These are phyloP conservation scores for Yponomeuta plumbellus DNA, from an alignment of 2,888 invertebrate genomes.

Conservation along the genomic window DNA sequence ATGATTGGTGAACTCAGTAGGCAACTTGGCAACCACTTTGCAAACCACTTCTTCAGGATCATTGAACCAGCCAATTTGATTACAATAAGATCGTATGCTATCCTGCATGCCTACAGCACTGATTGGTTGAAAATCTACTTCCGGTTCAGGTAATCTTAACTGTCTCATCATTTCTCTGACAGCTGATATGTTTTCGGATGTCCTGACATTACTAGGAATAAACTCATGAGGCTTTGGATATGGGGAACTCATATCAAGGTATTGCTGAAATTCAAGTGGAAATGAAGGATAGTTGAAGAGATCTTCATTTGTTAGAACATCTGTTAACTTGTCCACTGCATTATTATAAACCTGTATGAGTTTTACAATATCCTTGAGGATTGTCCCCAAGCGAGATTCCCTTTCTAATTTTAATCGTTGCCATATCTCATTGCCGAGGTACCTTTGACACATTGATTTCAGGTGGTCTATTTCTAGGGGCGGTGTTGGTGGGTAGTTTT, in stretches of 20 bases:
- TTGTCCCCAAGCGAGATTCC: conserved; percentile 51
- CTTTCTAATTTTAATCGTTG: conserved; percentile 61
- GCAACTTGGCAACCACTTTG: conserved; percentile 63
- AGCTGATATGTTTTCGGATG: conserved; percentile 59
- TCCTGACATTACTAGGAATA: conserved; percentile 79
- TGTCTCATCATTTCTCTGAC: conserved; percentile 72
- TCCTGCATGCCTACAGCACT: conserved; percentile 60
- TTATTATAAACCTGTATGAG: conserved; percentile 81
- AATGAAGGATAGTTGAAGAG: conserved; percentile 78
- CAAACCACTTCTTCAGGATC: conserved; percentile 65
- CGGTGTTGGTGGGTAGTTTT: conserved; percentile 63
- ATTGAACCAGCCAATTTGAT: conserved; percentile 66
- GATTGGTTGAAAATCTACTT: conserved; percentile 57
- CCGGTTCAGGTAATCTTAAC: conserved; percentile 73
- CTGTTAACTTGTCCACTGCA: conserved; percentile 78
- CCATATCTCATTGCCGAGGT: conserved; percentile 80
- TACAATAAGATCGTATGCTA: conserved; percentile 67
- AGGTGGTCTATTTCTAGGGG: conserved; percentile 76
- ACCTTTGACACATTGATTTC: conserved; percentile 71
- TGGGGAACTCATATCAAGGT: conserved; percentile 62
- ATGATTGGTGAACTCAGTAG: conserved; percentile 53
- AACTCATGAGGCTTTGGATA: conserved; percentile 81
- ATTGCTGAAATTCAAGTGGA: conserved; percentile 78
- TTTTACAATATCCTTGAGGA: conserved; percentile 74
- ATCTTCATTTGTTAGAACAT: conserved; percentile 77